Percentiles rank a stretch among this genome's conserved stretches.
Conservation (phyloP, 2,113 vertebrate genomes). For the Toxotes chatareus region DNA sequence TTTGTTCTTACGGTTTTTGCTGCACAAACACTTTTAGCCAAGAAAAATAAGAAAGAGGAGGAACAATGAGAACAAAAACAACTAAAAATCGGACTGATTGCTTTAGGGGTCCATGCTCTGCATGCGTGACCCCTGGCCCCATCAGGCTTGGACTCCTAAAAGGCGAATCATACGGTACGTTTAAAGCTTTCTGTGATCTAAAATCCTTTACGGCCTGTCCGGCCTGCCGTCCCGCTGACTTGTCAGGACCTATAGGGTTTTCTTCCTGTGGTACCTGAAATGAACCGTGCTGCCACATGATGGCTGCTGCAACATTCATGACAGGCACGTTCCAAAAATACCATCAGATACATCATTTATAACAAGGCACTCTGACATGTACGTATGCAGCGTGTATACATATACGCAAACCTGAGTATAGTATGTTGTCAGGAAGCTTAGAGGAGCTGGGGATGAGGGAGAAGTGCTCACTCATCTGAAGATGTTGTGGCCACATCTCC, state of each 20-base stretch:
- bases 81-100: too few relatives aligned
- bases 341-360: slow-evolving; percentile 18
- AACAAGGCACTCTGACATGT: slow-evolving; percentile 16
- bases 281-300: slow-evolving; percentile 25
- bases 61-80: too few relatives aligned
- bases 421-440: slow-evolving; percentile 1
- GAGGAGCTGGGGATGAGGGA: not conserved
- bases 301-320: slow-evolving; percentile 46
- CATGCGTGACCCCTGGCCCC: too few relatives aligned
- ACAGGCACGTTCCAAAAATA: slow-evolving; percentile 41
- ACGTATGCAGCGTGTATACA: not conserved
- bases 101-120: too few relatives aligned
- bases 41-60: too few relatives aligned
- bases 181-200: too few relatives aligned
- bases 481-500: not conserved
- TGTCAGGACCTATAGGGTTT: not conserved
- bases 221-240: not conserved
- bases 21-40: too few relatives aligned
- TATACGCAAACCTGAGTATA: slow-evolving; percentile 24
- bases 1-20: too few relatives aligned
- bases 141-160: too few relatives aligned
- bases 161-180: too few relatives aligned
- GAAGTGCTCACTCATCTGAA: not conserved
- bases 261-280: not conserved
- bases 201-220: too few relatives aligned